These are phyloP conservation scores for Apogon talboti DNA, from an alignment of 2,797 vertebrate species.

Conservation along the genomic window DNA sequence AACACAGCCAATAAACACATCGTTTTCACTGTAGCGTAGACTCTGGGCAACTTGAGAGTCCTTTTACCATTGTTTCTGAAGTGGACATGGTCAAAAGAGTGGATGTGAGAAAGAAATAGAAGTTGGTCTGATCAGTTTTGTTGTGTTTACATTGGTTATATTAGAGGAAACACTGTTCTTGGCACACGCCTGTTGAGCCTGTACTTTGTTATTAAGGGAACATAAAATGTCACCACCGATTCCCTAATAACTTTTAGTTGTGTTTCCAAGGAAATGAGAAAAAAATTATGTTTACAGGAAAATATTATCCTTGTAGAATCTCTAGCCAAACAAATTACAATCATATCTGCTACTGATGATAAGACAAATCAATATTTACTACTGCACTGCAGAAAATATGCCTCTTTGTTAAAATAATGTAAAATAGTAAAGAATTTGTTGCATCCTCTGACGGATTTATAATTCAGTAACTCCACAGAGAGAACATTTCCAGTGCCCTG, in stretches of 20 bases:
- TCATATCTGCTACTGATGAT: too few relatives aligned
- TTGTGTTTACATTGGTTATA: too few relatives aligned
- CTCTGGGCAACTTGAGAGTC: constrained; percentile 10
- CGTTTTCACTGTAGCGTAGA: constrained; percentile 29
- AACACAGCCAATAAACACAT: neutral
- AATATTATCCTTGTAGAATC: constrained; percentile 1
- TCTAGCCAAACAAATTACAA: neutral
- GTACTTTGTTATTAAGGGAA: too few relatives aligned
- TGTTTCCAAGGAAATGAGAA: too few relatives aligned
- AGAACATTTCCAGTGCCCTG: neutral
- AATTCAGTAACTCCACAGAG: constrained; percentile 10
- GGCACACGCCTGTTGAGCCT: too few relatives aligned
- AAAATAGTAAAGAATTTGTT: neutral
- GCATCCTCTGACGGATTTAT: neutral
- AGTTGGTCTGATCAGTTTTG: too few relatives aligned
- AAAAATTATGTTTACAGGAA: neutral
- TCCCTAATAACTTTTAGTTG: neutral
- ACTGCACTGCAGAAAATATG: neutral
- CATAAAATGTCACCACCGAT: too few relatives aligned
- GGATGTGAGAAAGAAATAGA: neutral
- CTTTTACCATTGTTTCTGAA: constrained; percentile 8
- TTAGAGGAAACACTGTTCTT: too few relatives aligned
- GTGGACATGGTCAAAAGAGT: constrained; percentile 1
- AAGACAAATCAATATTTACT: too few relatives aligned
- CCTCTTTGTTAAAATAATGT: neutral